These are phyloP conservation scores for Conus ventricosus DNA, from an alignment of 1,140 invertebrate species.

Conservation along the genomic window DNA sequence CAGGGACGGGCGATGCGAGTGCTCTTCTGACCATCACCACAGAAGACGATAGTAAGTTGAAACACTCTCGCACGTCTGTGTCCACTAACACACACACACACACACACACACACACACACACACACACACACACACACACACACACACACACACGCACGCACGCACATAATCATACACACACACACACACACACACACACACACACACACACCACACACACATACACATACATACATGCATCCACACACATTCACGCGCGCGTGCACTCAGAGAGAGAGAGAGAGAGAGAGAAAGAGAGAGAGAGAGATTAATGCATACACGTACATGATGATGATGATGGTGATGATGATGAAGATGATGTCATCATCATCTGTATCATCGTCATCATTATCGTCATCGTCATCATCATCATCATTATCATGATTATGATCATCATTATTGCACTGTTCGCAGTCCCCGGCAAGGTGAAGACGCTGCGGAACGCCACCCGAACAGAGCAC, in stretches of 20 bases:
- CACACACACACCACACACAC: slow-evolving; percentile 6
- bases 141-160: neutral
- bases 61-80: neutral
- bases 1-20: slow-evolving; percentile 50
- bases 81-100: neutral
- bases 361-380: neutral
- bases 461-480: slow-evolving; percentile 49
- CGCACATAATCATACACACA: neutral
- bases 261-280: too few species aligned
- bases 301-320: neutral
- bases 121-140: neutral
- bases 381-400: neutral
- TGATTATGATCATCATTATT: too few species aligned
- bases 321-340: neutral
- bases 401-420: too few species aligned
- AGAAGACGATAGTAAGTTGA: slow-evolving; percentile 40
- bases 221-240: too few species aligned
- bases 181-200: neutral
- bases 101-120: neutral
- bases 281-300: too few species aligned
- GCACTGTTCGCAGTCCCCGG: slow-evolving; percentile 51
- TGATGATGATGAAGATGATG: too few species aligned
- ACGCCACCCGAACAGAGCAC: slow-evolving; percentile 52
- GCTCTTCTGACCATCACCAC: slow-evolving; percentile 33
- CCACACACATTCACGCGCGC: too few species aligned